A percentile compares a stretch with the other conserved stretches of the same genome.
These are phyloP conservation scores for Sipha maydis DNA, from an alignment of 2,888 invertebrate species.

Conservation along the genomic window DNA sequence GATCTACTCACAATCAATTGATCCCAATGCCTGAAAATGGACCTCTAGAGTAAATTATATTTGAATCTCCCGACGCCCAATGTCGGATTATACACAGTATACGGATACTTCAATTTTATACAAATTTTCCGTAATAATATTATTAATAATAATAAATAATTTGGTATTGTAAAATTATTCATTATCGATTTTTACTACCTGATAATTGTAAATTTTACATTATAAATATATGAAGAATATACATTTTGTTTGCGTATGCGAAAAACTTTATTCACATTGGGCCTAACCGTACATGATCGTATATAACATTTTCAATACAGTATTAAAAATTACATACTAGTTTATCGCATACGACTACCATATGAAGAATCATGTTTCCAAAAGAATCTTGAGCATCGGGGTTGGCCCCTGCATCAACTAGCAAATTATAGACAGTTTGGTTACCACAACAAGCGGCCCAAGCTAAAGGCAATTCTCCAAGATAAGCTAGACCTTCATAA, in stretches of 20 bases:
- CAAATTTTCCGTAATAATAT: no score
- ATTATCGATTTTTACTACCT: no score
- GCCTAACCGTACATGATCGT: not conserved
- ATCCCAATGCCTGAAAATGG: not conserved
- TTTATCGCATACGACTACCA: slow-evolving; percentile 98
- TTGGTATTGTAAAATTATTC: no score
- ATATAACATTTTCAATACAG: not conserved
- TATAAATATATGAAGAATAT: not conserved
- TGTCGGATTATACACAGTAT: no score
- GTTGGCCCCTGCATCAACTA: slow-evolving; percentile 91
- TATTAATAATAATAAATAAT: no score
- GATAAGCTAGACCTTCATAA: slow-evolving; percentile 95
- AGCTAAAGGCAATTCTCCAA: slow-evolving; percentile 96
- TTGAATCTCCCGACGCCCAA: no score
- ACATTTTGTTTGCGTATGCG: no score
- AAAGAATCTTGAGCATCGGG: slow-evolving; percentile 96
- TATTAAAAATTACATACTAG: slow-evolving; percentile 73
- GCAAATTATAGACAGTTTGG: slow-evolving; percentile 94
- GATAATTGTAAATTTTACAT: no score
- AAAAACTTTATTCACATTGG: no score
- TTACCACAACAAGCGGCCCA: slow-evolving; percentile 98
- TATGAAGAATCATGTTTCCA: slow-evolving; percentile 98
- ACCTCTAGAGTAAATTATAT: not conserved
- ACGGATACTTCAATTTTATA: no score
- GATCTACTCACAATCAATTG: not conserved